Base-by-base conservation (phyloP, 2,113 vertebrate genomes). In the Pardalotus punctatus region DNA sequence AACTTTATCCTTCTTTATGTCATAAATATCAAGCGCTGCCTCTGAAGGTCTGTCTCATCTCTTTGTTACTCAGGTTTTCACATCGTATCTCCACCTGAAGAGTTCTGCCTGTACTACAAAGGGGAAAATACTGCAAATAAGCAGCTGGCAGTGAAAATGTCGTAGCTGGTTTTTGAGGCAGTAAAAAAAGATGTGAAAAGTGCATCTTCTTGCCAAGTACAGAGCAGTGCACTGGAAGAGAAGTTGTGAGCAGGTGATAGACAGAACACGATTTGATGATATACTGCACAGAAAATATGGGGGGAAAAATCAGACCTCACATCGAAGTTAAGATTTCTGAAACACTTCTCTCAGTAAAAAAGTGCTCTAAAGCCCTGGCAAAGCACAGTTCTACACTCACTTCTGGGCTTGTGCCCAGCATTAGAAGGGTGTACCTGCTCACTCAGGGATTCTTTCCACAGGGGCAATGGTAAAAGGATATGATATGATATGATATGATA, bases 401-500 rank as follows among this genome's bases (percentile, higher is more conserved):
- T 43, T n/a, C 35, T 27, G 31, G 40, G 24, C 18, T 51, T 11
- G 14, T 47, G 14, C 6, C 7, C 85, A 40, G 10, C 3, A 4
- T 20, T 31, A 15, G 20, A 40, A 47, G 14, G 17, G 9, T 18
- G 10, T 6, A 10, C 7, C 53, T 66, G 47, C 16, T 24, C 23
- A 6, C 4, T 33, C 48, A 18, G 57, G 6, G 36, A 24, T 36
- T 57, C 69, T 64, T 9, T 43, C 53, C 19, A 2, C 14, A 4
- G 9, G 18, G 51, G 9, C 13, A 58, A 12, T 2, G 15, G 2
- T 9, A 57, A 21, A 60, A 74, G 51, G 7, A 0, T 5, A 0
- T 7, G 8, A 27, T 36, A 12, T 70, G 13, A 16, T 14, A n/a
- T n/a, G n/a, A n/a, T n/a, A n/a, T n/a, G 7, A 0, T 5, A 0